Evolutionary conservation across 1,140 invertebrate species (phyloP).

Genomic region (Nautilus pompilius): DNA sequence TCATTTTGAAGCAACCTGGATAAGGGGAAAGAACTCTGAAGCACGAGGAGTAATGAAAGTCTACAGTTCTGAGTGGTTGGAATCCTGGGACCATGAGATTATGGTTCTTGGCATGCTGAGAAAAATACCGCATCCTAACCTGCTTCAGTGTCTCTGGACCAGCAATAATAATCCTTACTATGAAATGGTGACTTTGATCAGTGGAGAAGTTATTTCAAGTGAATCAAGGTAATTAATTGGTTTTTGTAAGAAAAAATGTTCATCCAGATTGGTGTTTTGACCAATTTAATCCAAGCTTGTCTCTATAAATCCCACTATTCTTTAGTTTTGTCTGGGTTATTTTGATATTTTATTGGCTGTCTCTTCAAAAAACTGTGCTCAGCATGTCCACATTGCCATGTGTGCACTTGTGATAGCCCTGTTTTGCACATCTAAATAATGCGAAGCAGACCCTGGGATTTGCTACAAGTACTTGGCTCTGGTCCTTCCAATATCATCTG

Average conservation of each 20-base stretch:
- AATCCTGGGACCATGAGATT: conserved; percentile 48
- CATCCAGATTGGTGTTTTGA: too few species aligned
- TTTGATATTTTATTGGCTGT: neutral
- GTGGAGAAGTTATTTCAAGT: conserved; percentile 42
- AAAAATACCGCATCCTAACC: conserved; percentile 36
- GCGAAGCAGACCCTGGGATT: too few species aligned
- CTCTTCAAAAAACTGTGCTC: too few species aligned
- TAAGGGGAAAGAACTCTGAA: conserved; percentile 25
- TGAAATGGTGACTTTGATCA: conserved; percentile 47
- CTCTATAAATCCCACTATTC: neutral
- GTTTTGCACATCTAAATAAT: too few species aligned
- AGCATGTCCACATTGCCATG: too few species aligned
- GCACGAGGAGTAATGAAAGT: conserved; percentile 42
- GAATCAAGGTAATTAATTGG: conserved; percentile 35
- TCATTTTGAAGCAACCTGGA: conserved; percentile 39
- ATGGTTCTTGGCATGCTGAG: conserved; percentile 46
- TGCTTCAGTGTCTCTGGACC: conserved; percentile 49
- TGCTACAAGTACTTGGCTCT: too few species aligned
- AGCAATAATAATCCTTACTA: conserved; percentile 46
- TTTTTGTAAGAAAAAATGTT: neutral
- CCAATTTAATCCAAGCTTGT: too few species aligned
- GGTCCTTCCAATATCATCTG: too few species aligned
- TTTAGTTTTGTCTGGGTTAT: neutral
- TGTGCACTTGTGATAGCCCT: too few species aligned
- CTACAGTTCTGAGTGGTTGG: conserved; percentile 35